A percentile compares a stretch with the other conserved stretches of the same genome.
phyloP scores from a whole-genome alignment of 2,888 invertebrate genomes.

The Leucophenga montana region DNA sequence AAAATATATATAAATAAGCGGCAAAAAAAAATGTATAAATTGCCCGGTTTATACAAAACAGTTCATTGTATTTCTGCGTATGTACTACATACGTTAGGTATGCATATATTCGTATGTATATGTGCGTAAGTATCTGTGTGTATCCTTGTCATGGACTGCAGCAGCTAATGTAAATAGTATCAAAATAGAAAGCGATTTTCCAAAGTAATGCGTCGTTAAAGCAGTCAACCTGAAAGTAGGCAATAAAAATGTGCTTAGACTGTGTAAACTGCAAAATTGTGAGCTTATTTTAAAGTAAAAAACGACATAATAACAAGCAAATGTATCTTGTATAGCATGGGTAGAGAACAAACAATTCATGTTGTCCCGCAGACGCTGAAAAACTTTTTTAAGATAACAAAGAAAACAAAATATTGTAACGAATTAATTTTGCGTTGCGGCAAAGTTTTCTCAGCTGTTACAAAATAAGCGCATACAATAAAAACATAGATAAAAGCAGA shows the following conservation, averaged over 20 bases:
- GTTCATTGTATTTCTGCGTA: background rate
- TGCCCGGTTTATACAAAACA: background rate
- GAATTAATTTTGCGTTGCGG: background rate
- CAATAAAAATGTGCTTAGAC: background rate
- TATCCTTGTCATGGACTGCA: too few species aligned
- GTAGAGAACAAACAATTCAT: too few species aligned
- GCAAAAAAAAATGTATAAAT: background rate
- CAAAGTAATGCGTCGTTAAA: background rate
- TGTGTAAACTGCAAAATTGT: too few species aligned
- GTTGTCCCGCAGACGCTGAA: background rate
- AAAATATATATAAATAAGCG: background rate
- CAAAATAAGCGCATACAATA: constrained; percentile 2
- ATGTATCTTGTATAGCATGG: too few species aligned
- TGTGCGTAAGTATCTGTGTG: too few species aligned
- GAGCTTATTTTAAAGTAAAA: too few species aligned
- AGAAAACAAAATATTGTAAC: background rate
- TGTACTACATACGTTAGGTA: too few species aligned
- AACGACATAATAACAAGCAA: too few species aligned
- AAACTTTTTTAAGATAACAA: background rate
- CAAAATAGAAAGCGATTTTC: too few species aligned
- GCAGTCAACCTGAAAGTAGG: background rate
- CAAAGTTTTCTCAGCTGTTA: constrained; percentile 23
- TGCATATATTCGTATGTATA: too few species aligned
- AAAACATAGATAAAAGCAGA: background rate
- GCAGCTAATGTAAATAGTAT: too few species aligned